These are phyloP conservation scores for Macaria liturata DNA, from an alignment of 2,888 invertebrate genomes.

Conservation along the genomic window DNA sequence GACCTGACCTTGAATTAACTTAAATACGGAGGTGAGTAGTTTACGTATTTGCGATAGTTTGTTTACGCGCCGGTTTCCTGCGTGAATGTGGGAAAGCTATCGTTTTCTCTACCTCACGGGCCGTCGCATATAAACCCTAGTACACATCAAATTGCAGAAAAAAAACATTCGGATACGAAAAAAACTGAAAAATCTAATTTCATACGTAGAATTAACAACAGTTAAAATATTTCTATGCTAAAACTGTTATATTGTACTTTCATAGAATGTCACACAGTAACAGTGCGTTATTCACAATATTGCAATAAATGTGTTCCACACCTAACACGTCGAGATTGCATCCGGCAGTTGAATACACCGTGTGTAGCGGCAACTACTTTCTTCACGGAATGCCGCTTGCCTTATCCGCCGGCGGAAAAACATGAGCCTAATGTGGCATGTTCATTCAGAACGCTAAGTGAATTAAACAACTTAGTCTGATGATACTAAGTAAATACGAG, in stretches of 20 bases:
- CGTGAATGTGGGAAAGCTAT: constrained; percentile 14
- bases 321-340: not conserved
- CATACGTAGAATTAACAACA: too few relatives aligned
- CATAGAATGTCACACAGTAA: too few relatives aligned
- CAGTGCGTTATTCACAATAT: too few relatives aligned
- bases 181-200: too few relatives aligned
- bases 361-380: constrained; percentile 13
- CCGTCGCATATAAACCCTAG: not conserved
- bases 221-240: too few relatives aligned
- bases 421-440: constrained; percentile 2
- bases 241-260: too few relatives aligned
- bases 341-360: constrained; percentile 19
- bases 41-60: constrained; percentile 6
- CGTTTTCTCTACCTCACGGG: constrained; percentile 12
- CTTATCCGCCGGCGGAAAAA: constrained; percentile 6
- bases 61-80: constrained; percentile 14
- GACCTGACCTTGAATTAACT: constrained; percentile 5
- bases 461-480: not conserved
- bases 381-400: constrained; percentile 14
- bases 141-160: not conserved
- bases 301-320: too few relatives aligned
- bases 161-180: too few relatives aligned
- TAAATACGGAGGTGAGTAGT: constrained; percentile 3
- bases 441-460: constrained; percentile 9
- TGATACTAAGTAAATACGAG: too few relatives aligned